These are phyloP conservation scores for Aquatica leii DNA, from an alignment of 2,888 invertebrate species.

Conservation along the genomic window DNA sequence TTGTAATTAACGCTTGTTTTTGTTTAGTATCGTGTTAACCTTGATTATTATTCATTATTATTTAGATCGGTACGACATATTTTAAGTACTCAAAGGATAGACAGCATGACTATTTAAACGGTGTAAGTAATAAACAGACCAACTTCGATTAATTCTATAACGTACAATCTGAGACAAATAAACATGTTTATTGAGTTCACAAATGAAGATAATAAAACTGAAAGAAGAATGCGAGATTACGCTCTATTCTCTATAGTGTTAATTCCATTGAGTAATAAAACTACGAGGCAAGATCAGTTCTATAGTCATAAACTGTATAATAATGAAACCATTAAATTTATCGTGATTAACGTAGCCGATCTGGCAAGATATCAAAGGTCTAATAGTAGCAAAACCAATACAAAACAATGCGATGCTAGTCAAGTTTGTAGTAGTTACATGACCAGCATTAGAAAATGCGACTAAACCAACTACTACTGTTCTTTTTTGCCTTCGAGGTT, in stretches of 20 bases:
- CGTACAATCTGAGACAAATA: constrained; percentile 27
- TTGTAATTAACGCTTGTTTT: constrained; percentile 3
- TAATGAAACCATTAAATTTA: constrained; percentile 55
- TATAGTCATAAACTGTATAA: constrained; percentile 51
- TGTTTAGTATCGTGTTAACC: constrained; percentile 7
- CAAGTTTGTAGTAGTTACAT: constrained; percentile 42
- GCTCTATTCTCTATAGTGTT: constrained; percentile 43
- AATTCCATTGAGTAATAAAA: constrained; percentile 50
- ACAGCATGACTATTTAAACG: constrained; percentile 17
- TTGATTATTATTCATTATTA: constrained; percentile 19
- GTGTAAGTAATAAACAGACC: constrained; percentile 18
- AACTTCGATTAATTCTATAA: constrained; percentile 18
- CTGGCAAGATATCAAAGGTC: constrained; percentile 45
- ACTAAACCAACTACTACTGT: constrained; percentile 47
- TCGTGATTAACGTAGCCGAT: constrained; percentile 52
- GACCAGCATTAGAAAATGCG: constrained; percentile 43
- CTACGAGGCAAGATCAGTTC: constrained; percentile 48
- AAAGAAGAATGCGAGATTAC: constrained; percentile 28
- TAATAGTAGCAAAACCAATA: constrained; percentile 35
- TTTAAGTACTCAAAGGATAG: constrained; percentile 23
- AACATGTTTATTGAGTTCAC: constrained; percentile 33
- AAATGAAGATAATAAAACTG: constrained; percentile 31
- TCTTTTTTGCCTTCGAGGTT: constrained; percentile 43
- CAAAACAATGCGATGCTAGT: constrained; percentile 48
- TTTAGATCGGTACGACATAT: constrained; percentile 19